Conservation (phyloP, 2,113 vertebrate species). For the Alligator mississippiensis region DNA sequence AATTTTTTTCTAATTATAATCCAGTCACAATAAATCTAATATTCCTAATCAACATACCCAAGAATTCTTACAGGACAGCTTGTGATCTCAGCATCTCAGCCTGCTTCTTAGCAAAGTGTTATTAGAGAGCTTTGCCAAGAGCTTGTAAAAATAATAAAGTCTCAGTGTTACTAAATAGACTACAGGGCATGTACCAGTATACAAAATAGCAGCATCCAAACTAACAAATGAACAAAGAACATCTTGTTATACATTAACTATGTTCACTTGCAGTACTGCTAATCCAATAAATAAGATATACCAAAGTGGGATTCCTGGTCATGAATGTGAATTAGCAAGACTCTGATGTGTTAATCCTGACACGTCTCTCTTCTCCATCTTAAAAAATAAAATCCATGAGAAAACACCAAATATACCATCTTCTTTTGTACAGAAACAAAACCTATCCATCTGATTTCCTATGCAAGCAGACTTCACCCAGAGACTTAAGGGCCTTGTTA, state of each 20-base stretch:
- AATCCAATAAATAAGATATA: not conserved
- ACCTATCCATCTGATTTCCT: not conserved
- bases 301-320: not conserved
- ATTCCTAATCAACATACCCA: not conserved
- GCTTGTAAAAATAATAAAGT: not conserved
- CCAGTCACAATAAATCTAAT: not conserved
- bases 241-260: not conserved
- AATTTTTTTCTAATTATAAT: not conserved
- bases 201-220: not conserved
- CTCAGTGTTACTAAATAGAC: not conserved
- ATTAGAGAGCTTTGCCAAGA: not conserved
- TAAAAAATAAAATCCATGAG: not conserved
- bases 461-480: too few relatives aligned
- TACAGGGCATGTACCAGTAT: not conserved
- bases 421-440: not conserved
- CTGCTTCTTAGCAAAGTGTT: not conserved
- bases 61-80: not conserved
- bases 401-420: not conserved
- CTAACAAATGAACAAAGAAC: not conserved
- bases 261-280: not conserved
- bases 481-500: too few relatives aligned
- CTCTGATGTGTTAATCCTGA: not conserved
- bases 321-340: not conserved
- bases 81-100: accelerated
- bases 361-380: not conserved